A percentile compares a stretch with the other conserved stretches of the same genome.
These are phyloP conservation scores for Drosophila melanocephala DNA, from an alignment of 2,888 invertebrate genomes.

Conservation along the genomic window DNA sequence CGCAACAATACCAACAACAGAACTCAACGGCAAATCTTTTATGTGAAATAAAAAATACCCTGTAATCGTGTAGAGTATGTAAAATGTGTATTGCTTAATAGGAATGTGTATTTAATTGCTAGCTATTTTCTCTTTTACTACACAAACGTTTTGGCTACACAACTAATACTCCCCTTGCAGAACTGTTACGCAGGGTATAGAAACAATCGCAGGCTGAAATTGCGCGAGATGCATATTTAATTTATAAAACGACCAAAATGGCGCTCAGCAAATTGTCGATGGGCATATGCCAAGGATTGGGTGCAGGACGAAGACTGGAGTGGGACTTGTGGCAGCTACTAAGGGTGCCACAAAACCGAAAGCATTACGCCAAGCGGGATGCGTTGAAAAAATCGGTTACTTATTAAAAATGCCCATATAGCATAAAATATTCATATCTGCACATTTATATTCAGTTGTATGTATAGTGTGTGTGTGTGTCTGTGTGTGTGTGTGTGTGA, in stretches of 20 bases:
- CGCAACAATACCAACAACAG: conserved; percentile 1
- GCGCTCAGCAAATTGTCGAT: conserved; percentile 54
- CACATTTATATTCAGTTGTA: conserved; percentile 5
- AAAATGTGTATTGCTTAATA: background rate
- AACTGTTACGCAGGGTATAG: conserved; percentile 15
- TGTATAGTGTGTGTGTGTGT: conserved; percentile 10
- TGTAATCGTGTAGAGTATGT: background rate
- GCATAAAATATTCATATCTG: conserved; percentile 64
- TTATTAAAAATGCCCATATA: conserved; percentile 81
- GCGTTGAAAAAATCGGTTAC: conserved; percentile 66
- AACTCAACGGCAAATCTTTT: background rate
- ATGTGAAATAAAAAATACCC: conserved; percentile 18
- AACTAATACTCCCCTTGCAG: background rate
- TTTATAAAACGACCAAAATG: conserved; percentile 72
- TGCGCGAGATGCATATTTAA: conserved; percentile 69
- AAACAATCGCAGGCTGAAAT: conserved; percentile 55
- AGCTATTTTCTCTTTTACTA: background rate
- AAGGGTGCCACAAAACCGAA: conserved; percentile 35
- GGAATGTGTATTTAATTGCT: background rate
- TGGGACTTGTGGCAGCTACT: conserved; percentile 1
- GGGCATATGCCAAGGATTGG: conserved; percentile 16
- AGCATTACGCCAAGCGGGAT: conserved; percentile 35
- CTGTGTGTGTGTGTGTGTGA: conserved; percentile 16
- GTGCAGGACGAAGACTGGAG: background rate
- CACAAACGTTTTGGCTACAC: accelerated